A percentile compares a stretch with the other conserved stretches of the same genome.
Conservation (phyloP, 2,888 invertebrate genomes). For the Clusia tigrina region DNA sequence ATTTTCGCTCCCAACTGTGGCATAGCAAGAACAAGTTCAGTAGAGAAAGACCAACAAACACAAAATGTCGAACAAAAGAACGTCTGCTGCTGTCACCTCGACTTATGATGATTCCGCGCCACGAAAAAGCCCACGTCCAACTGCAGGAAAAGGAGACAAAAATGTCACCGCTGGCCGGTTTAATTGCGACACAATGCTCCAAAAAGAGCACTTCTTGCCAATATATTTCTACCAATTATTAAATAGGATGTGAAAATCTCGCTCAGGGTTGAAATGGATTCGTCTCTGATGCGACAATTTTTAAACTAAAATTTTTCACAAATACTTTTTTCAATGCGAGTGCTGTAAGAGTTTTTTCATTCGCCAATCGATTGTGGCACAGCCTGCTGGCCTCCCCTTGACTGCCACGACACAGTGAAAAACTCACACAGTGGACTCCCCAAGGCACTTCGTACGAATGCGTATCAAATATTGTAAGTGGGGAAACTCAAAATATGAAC, state of each 20-base stretch:
- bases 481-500: no score
- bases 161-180: not conserved
- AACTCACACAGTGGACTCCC: no score
- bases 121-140: no score
- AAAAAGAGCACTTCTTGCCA: no score
- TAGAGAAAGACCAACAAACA: not conserved
- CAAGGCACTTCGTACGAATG: no score
- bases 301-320: not conserved
- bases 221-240: not conserved
- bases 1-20: constrained; percentile 99
- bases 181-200: not conserved
- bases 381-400: constrained; percentile 11
- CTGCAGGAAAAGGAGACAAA: not conserved
- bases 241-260: not conserved
- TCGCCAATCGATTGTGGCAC: constrained; percentile 11
- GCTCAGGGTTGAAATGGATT: not conserved
- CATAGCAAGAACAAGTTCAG: constrained; percentile 70
- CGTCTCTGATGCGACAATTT: not conserved
- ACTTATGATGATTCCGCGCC: no score
- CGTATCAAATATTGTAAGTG: no score
- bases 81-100: not conserved
- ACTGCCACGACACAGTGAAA: constrained; percentile 25
- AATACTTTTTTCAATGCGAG: not conserved
- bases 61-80: not conserved
- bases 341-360: constrained; percentile 1